These are phyloP conservation scores for Drosophila aff. DNA, from an alignment of 1,140 invertebrate genomes.

Conservation along the genomic window DNA sequence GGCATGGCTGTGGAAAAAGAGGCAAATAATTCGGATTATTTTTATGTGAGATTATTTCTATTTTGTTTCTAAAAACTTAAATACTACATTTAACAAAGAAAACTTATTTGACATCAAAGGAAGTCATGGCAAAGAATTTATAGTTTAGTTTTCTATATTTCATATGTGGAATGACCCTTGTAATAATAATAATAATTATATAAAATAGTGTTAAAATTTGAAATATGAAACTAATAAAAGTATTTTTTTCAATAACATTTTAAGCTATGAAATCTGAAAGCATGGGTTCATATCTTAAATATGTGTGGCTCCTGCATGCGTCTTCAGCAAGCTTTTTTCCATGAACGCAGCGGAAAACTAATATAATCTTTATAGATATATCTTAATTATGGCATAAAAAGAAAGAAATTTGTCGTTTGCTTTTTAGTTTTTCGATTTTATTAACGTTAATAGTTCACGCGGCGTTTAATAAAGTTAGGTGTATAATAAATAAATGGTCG, in stretches of 20 bases:
- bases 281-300: too few relatives aligned
- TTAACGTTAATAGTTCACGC: conserved; percentile 53
- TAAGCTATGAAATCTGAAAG: too few relatives aligned
- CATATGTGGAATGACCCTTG: not conserved
- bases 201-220: too few relatives aligned
- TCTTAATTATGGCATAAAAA: not conserved
- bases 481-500: conserved; percentile 63
- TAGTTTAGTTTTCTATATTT: too few relatives aligned
- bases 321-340: not conserved
- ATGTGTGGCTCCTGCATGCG: too few relatives aligned
- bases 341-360: not conserved
- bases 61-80: not conserved
- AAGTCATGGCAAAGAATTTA: not conserved
- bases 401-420: not conserved
- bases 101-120: not conserved
- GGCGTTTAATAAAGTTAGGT: conserved; percentile 53
- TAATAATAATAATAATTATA: too few relatives aligned
- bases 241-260: too few relatives aligned
- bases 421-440: conserved; percentile 38
- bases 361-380: too few relatives aligned
- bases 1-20: conserved; percentile 64
- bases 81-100: not conserved
- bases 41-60: not conserved
- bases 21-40: not conserved
- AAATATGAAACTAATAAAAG: too few relatives aligned